Conservation (phyloP, 2,113 vertebrate species). For the Charina bottae region DNA sequence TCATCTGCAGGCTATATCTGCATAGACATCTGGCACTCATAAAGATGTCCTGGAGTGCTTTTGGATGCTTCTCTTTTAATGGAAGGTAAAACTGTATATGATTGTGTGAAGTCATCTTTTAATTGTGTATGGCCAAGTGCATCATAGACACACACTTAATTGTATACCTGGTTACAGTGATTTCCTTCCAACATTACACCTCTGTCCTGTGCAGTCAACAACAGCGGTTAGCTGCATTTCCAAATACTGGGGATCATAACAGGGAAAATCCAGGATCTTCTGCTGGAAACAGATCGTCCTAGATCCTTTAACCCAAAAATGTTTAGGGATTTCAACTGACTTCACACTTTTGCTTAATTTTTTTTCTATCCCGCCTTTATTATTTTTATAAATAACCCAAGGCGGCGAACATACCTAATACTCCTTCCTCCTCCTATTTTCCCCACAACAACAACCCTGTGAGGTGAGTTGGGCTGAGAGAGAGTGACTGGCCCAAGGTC, state of each 20-base stretch:
- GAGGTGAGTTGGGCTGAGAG: too few relatives aligned
- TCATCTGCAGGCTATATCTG: background rate
- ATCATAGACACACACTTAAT: background rate
- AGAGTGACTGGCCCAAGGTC: too few relatives aligned
- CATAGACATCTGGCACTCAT: background rate
- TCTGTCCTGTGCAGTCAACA: background rate
- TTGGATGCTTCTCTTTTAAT: background rate
- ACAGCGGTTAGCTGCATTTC: background rate
- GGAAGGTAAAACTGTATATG: background rate
- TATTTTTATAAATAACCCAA: too few relatives aligned
- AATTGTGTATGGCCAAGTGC: background rate
- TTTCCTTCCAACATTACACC: background rate
- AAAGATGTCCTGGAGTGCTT: background rate
- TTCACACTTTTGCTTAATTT: rapidly evolving
- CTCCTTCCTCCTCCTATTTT: too few relatives aligned
- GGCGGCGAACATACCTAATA: too few relatives aligned
- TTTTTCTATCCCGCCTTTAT: too few relatives aligned
- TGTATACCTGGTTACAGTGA: background rate
- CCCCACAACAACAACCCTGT: too few relatives aligned
- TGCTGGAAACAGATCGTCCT: background rate
- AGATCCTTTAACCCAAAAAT: rapidly evolving
- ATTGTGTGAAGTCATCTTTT: background rate
- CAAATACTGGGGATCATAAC: background rate
- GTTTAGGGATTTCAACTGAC: background rate
- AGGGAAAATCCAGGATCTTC: background rate